phyloP scores from a whole-genome alignment of 2,888 invertebrate genomes.

The Drosophila birchii region DNA sequence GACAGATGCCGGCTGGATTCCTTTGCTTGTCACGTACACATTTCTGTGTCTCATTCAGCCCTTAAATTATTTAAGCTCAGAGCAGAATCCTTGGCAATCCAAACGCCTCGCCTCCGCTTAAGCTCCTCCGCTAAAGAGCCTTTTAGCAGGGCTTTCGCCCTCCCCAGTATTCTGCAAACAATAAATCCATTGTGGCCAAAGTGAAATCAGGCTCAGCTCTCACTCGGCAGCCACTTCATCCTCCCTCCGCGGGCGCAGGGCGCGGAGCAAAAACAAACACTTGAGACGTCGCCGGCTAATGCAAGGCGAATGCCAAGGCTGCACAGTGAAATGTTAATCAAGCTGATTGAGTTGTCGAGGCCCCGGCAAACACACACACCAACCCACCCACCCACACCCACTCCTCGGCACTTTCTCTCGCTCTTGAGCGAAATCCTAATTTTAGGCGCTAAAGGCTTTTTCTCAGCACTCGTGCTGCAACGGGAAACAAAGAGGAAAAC shows the following conservation, averaged over 20 bases:
- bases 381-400: neutral
- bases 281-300: slow-evolving; percentile 76
- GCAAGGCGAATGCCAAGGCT: slow-evolving; percentile 68
- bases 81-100: slow-evolving; percentile 32
- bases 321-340: slow-evolving; percentile 78
- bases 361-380: slow-evolving; percentile 34
- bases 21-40: slow-evolving; percentile 42
- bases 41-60: slow-evolving; percentile 17
- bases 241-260: slow-evolving; percentile 38
- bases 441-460: slow-evolving; percentile 75
- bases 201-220: slow-evolving; percentile 77
- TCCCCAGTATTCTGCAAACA: slow-evolving; percentile 61
- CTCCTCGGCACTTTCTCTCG: slow-evolving; percentile 37
- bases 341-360: slow-evolving; percentile 79
- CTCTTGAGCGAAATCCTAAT: slow-evolving; percentile 68
- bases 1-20: slow-evolving; percentile 1
- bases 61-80: slow-evolving; percentile 46
- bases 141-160: slow-evolving; percentile 42
- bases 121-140: slow-evolving; percentile 43
- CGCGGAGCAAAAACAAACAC: slow-evolving; percentile 57
- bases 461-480: slow-evolving; percentile 37
- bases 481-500: slow-evolving; percentile 45
- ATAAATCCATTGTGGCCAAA: slow-evolving; percentile 81
- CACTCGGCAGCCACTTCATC: slow-evolving; percentile 74
- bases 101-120: slow-evolving; percentile 24